Percentiles rank a stretch among this genome's conserved stretches.
Evolutionary conservation across 23 tunicate genomes (phyloP).

Genomic region (Trididemnum nubilum): DNA sequence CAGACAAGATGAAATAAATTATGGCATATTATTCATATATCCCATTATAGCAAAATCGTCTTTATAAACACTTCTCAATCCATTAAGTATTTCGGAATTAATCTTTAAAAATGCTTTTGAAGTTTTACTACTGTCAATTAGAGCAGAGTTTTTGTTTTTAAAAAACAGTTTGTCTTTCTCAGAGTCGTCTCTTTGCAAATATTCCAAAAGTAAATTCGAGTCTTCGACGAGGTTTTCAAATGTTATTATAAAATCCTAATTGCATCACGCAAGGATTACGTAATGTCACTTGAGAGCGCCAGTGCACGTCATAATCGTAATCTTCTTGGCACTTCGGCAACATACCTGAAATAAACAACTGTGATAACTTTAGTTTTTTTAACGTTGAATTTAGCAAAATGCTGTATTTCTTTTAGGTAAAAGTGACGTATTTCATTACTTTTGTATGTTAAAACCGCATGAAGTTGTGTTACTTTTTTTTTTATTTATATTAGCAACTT

Average conservation of each 20-base stretch:
- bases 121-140: constrained; percentile 8
- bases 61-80: constrained; percentile 25
- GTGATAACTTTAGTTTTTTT: too few species aligned
- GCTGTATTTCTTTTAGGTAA: too few species aligned
- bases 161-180: constrained; percentile 24
- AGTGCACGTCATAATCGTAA: constrained; percentile 46
- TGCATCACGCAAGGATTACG: constrained; percentile 73
- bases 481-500: too few species aligned
- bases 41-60: constrained; percentile 52
- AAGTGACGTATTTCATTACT: too few species aligned
- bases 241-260: constrained; percentile 45
- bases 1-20: too few species aligned
- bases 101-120: constrained; percentile 4
- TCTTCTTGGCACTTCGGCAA: neutral
- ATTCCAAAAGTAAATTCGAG: constrained; percentile 30
- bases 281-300: constrained; percentile 57
- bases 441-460: too few species aligned
- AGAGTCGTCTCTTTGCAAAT: constrained; percentile 41
- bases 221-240: constrained; percentile 57
- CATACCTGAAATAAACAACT: too few species aligned
- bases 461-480: too few species aligned
- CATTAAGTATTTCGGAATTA: neutral
- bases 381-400: too few species aligned
- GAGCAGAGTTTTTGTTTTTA: neutral
- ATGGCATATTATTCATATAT: too few species aligned